These are phyloP conservation scores for Hyles vespertilio DNA, from an alignment of 1,140 invertebrate genomes.

Conservation along the genomic window DNA sequence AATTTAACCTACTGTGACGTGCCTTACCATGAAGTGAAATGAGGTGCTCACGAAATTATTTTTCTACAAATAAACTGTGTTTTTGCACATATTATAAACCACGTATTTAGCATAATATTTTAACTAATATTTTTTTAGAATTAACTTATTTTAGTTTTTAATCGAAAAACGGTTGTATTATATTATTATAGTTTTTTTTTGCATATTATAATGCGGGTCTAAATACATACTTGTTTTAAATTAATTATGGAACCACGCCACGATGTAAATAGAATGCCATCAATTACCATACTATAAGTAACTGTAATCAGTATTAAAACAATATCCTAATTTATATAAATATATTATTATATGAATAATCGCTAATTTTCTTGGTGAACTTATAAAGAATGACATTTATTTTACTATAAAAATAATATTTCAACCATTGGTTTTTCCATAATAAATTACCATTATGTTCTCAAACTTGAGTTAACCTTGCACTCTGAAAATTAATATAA, in stretches of 20 bases:
- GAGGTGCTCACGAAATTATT: slow-evolving; percentile 38
- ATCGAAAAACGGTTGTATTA: slow-evolving; percentile 46
- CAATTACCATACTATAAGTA: slow-evolving; percentile 59
- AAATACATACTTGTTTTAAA: slow-evolving; percentile 34
- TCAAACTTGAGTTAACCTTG: background rate
- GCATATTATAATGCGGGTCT: slow-evolving; percentile 44
- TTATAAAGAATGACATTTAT: slow-evolving; percentile 1
- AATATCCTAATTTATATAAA: slow-evolving; percentile 61
- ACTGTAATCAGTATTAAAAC: slow-evolving; percentile 71
- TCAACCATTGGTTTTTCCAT: too few species aligned
- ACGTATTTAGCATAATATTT: slow-evolving; percentile 32
- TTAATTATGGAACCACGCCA: slow-evolving; percentile 61
- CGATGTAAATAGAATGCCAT: slow-evolving; percentile 63
- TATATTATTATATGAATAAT: slow-evolving; percentile 19
- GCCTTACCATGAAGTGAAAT: slow-evolving; percentile 43
- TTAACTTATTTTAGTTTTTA: slow-evolving; percentile 44
- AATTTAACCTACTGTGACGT: slow-evolving; percentile 18
- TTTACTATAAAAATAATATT: too few species aligned
- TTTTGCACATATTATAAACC: slow-evolving; percentile 23
- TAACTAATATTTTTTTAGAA: slow-evolving; percentile 26
- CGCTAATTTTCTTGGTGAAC: slow-evolving; percentile 16
- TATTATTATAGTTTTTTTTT: slow-evolving; percentile 40
- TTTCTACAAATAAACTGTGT: slow-evolving; percentile 20
- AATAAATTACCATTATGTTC: background rate
- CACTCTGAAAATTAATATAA: background rate